phyloP scores from a whole-genome alignment of 2,797 vertebrate species.

The Oceanodroma leucorhoa region DNA sequence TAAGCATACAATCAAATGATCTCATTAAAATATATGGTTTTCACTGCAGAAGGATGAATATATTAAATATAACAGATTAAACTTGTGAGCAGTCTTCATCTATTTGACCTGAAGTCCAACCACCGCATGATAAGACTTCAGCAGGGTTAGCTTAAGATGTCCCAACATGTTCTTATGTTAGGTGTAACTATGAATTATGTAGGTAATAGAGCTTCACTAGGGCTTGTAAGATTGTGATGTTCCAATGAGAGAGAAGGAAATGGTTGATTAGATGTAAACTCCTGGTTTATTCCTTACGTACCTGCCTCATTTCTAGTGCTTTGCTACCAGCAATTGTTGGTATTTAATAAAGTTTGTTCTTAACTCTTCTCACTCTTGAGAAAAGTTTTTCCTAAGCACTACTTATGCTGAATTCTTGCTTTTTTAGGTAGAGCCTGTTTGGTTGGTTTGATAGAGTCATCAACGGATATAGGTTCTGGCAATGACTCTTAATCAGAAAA shows the following conservation, averaged over 20 bases:
- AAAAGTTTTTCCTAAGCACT: not conserved
- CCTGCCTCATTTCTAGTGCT: not conserved
- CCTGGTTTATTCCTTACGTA: not conserved
- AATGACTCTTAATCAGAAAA: not conserved
- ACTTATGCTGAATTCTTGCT: not conserved
- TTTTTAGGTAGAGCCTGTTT: not conserved
- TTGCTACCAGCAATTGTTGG: not conserved
- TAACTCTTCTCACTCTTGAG: not conserved
- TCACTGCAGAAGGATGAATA: not conserved
- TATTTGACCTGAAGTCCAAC: not conserved
- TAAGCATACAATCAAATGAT: not conserved
- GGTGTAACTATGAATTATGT: accelerated
- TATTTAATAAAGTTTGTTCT: not conserved
- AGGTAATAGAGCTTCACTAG: not conserved
- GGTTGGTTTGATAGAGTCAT: not conserved
- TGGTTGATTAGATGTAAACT: not conserved
- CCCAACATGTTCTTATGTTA: not conserved
- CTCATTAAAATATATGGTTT: not conserved
- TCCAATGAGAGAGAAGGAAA: not conserved
- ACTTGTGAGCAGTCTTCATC: not conserved
- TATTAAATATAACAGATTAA: not conserved
- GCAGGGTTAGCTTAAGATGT: not conserved
- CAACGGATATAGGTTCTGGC: not conserved
- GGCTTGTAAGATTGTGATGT: not conserved
- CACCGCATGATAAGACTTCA: accelerated